phyloP scores from a whole-genome alignment of 2,797 vertebrate genomes.

The Scleropages formosus region DNA sequence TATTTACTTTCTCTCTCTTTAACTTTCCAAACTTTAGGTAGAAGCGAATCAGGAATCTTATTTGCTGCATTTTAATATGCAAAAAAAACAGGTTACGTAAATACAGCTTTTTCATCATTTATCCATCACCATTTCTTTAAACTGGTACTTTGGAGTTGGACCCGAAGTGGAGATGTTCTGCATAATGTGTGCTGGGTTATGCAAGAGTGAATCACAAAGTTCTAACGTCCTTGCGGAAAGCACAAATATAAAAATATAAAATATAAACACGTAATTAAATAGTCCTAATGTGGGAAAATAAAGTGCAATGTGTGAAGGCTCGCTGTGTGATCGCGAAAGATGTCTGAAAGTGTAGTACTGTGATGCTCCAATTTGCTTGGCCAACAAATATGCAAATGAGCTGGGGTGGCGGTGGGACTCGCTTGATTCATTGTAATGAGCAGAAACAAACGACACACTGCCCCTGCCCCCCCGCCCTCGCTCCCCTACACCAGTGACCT shows the following conservation, averaged over 20 bases:
- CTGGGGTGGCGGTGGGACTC: slow-evolving; percentile 49
- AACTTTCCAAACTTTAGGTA: too few relatives aligned
- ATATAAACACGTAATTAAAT: not conserved
- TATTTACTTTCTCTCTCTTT: too few relatives aligned
- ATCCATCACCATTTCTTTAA: not conserved
- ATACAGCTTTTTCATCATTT: not conserved
- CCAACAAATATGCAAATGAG: slow-evolving; percentile 36
- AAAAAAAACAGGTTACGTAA: not conserved
- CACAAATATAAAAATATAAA: not conserved
- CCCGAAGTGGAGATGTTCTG: not conserved
- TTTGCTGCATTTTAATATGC: too few relatives aligned
- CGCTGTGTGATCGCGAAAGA: not conserved
- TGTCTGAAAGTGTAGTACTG: not conserved
- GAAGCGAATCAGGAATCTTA: too few relatives aligned
- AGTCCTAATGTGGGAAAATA: not conserved
- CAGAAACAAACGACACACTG: slow-evolving; percentile 54
- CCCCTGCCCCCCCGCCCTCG: slow-evolving; percentile 30
- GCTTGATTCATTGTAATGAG: slow-evolving; percentile 65
- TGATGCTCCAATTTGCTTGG: not conserved
- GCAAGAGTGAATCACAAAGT: not conserved
- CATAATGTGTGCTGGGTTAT: not conserved
- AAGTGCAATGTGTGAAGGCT: too few relatives aligned
- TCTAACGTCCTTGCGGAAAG: not conserved
- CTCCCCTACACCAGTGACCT: slow-evolving; percentile 66
- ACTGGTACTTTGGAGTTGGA: not conserved